A percentile compares a stretch with the other conserved stretches of the same genome.
Evolutionary conservation across 1,140 invertebrate species (phyloP).

Genomic region (Panagrolaimus sp.): DNA sequence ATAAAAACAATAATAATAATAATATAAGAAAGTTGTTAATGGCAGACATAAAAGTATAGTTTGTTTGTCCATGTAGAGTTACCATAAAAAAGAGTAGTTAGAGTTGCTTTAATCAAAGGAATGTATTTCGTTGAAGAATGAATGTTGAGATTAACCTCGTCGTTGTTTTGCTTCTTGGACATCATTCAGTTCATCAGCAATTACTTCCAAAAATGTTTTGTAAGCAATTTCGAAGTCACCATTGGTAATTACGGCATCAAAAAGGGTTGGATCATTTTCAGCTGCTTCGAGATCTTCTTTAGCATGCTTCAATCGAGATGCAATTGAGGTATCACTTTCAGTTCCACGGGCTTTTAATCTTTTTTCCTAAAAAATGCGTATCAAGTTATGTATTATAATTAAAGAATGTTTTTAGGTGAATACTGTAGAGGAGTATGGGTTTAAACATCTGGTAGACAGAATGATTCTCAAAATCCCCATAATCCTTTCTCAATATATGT

Average conservation of each 20-base stretch:
- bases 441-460: neutral
- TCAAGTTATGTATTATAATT: conserved; percentile 63
- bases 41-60: too few species aligned
- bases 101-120: too few species aligned
- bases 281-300: conserved; percentile 73
- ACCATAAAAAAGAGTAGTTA: too few species aligned
- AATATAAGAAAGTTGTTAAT: too few species aligned
- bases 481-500: neutral
- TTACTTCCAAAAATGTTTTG: conserved; percentile 65
- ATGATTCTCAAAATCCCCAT: neutral
- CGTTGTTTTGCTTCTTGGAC: conserved; percentile 61
- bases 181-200: conserved; percentile 45
- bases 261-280: conserved; percentile 73
- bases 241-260: conserved; percentile 85
- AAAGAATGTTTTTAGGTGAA: too few species aligned
- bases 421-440: too few species aligned
- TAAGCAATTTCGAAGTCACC: conserved; percentile 84
- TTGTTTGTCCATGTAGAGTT: too few species aligned
- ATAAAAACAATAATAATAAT: too few species aligned
- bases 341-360: conserved; percentile 74
- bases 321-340: conserved; percentile 79
- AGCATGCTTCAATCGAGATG: conserved; percentile 71
- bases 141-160: neutral
- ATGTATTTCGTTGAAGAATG: too few species aligned
- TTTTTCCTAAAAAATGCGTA: conserved; percentile 69